A percentile compares a stretch with the other conserved stretches of the same genome.
phyloP scores from a whole-genome alignment of 1,140 invertebrate genomes.

The Rhopalosiphum padi region DNA sequence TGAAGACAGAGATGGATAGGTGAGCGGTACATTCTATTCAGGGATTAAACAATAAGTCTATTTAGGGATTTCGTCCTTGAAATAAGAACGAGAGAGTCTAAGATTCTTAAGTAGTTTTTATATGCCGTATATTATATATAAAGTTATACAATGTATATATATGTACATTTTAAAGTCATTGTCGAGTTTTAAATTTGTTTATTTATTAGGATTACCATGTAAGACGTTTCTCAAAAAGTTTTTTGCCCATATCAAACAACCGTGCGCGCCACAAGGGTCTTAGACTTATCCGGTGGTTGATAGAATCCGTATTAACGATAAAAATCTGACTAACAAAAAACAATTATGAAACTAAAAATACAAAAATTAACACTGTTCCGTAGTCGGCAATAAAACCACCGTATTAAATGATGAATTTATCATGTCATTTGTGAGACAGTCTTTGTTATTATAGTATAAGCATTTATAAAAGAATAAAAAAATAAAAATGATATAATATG shows the following conservation, averaged over 20 bases:
- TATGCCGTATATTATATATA: background rate
- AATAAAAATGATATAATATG: background rate
- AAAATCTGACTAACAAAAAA: background rate
- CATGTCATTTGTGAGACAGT: background rate
- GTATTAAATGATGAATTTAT: background rate
- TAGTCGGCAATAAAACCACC: background rate
- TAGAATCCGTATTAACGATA: background rate
- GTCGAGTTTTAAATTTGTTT: slow-evolving; percentile 36
- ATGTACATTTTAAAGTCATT: background rate
- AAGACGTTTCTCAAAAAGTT: slow-evolving; percentile 19
- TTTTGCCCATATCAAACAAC: background rate
- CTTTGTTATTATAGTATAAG: background rate
- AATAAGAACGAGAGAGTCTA: background rate
- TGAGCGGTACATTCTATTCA: background rate
- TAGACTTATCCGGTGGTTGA: background rate
- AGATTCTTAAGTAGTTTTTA: too few species aligned
- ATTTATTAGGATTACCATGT: slow-evolving; percentile 19
- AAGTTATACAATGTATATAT: background rate
- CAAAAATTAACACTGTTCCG: background rate
- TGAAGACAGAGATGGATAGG: background rate
- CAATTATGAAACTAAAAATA: background rate
- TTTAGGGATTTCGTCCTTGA: background rate
- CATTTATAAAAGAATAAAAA: slow-evolving; percentile 4
- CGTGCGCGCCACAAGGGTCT: background rate
- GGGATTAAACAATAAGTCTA: background rate